Evolutionary conservation across 2,888 invertebrate species (phyloP), one percentile per base, ranked within the genome.

Genomic region (Eubasilissa splendida): DNA sequence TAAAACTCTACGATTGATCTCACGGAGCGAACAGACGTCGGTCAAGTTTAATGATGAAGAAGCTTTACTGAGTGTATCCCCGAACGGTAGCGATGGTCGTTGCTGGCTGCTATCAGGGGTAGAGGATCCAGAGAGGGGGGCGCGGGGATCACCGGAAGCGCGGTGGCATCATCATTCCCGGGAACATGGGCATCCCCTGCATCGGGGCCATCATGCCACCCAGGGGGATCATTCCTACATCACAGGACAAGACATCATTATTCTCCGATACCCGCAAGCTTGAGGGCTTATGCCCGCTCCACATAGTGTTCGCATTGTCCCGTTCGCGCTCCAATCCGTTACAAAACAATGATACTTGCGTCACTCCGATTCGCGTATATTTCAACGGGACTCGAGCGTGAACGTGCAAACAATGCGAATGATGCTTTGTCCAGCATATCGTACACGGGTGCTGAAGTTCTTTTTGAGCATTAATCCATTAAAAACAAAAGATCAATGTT

Each of bases 91-190:
- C 50, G 65, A 66, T 68, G 60, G 80, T 77, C n/a, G 14, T 33
- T 42, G 42, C 42, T 42, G 42, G 42, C 42, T 42, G 42, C 42
- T 42, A 33, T 77, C 84, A 83, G 76, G 82, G 83, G 80, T 80
- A 81, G 79, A 60, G 82, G 76, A 81, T 78, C 80, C 83, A 81
- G 79, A 80, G 84, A 79, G 88, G 87, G 88, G 88, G 87, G 86
- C 88, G 85, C 85, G 89, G 87, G 90, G 93, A 94, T 95, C 96
- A 96, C 93, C 96, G 95, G 92, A 93, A 96, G 89, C 96, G 94
- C 85, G 96, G 96, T 90, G 95, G 95, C 95, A 96, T 95, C 92
- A 93, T 92, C 83, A 82, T 82, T 7, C 83, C 83, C 22, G 82
- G 83, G 66, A 83, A 83, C 74, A 82, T 79, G 52, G 77, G 75